These are phyloP conservation scores for Cosmia pyralina DNA, from an alignment of 2,888 invertebrate genomes.

Conservation along the genomic window DNA sequence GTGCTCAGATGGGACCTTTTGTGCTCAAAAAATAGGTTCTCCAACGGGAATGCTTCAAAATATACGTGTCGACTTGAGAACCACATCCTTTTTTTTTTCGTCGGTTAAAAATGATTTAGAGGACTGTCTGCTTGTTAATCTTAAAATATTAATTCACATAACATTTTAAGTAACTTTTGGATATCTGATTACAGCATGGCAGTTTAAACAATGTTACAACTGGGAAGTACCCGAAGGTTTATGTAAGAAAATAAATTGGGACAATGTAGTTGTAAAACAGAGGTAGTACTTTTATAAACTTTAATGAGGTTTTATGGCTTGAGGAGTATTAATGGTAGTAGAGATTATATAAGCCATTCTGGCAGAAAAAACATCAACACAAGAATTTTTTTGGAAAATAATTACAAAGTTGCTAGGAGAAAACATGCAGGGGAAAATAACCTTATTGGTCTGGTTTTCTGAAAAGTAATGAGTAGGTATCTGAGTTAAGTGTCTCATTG, in stretches of 20 bases:
- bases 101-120: too few species aligned
- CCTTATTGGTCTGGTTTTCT: background rate
- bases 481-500: background rate
- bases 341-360: background rate
- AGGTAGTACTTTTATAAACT: background rate
- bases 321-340: background rate
- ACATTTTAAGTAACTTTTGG: background rate
- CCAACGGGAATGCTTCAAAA: too few species aligned
- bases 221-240: background rate
- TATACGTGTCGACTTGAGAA: too few species aligned
- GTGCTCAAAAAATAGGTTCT: too few species aligned
- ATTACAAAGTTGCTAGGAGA: background rate
- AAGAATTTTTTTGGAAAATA: background rate
- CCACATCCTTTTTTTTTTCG: too few species aligned
- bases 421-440: background rate
- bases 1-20: too few species aligned
- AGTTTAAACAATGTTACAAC: background rate
- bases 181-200: background rate
- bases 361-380: background rate
- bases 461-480: background rate
- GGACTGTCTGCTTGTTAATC: background rate
- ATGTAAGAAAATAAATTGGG: background rate
- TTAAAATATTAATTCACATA: background rate
- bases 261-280: conserved; percentile 1
- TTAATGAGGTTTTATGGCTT: conserved; percentile 5